Evolutionary conservation across 2,888 invertebrate species (phyloP), one percentile per base, ranked within the genome.

Genomic region (Drosophila vallismaia): DNA sequence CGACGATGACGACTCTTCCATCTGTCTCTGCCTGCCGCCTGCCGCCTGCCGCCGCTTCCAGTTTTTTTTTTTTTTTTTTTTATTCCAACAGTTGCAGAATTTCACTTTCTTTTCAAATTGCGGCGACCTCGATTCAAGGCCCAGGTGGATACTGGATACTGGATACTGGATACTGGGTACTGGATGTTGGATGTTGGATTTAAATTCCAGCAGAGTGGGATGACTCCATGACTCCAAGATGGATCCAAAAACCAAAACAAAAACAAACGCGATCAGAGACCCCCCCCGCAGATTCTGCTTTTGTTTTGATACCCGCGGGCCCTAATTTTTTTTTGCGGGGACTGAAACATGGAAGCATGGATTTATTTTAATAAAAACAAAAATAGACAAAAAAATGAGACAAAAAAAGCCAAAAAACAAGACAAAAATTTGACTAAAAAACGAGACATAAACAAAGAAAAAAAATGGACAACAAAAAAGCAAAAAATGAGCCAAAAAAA

Each of bases 61-160:
- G 14, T 12, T 66, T 28, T 59, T 63, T 59, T 19, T 19, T 19
- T 19, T 19, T 19, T 28, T 59, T 63, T 59, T 19, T 19, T 19
- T 19, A 2, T 19, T 64, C 48, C 76, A 82, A 69, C 81, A 71
- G 71, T 76, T 82, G 81, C 76, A 84, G 83, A 84, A 86, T 88
- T 88, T 88, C 89, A 87, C 88, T 88, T 88, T 88, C 88, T 88
- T 88, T 87, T 76, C 78, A 85, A 85, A 86, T 89, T 86, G 78
- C 81, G 83, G 76, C 81, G 88, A 87, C 88, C 87, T 79, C 86
- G 75, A 79, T 83, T 74, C 77, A 73, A 74, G 66, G 54, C 72
- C 40, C 40, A 42, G 19, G 40, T 19, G 14, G 40, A 42, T 14
- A 8, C 19, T 42, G 40, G 19, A 57, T 12, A 19, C 58, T 71